phyloP scores from a whole-genome alignment of 2,113 vertebrate genomes.

The Himantopus leucocephalus region DNA sequence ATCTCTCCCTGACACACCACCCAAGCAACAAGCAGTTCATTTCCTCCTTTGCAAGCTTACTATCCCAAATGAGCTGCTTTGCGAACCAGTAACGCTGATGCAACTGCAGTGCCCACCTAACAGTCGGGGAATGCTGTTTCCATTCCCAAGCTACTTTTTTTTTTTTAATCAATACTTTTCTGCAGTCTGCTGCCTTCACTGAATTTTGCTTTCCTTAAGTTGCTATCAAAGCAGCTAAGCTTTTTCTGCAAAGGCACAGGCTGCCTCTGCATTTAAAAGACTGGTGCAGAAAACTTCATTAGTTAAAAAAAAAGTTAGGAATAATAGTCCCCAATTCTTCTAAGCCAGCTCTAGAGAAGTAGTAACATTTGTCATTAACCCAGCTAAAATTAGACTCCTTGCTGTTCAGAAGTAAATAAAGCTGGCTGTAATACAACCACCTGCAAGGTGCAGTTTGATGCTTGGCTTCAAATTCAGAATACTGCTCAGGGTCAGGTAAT shows the following conservation, averaged over 20 bases:
- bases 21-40: neutral
- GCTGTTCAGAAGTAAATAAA: neutral
- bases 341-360: neutral
- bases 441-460: neutral
- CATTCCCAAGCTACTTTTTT: neutral
- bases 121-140: neutral
- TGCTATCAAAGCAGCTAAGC: neutral
- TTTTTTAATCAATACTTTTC: neutral
- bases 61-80: neutral
- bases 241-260: neutral
- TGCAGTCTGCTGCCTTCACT: neutral
- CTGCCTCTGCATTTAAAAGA: neutral
- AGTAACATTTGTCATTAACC: neutral
- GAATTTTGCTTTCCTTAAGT: neutral
- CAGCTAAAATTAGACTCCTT: neutral
- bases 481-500: neutral
- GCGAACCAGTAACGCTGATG: neutral
- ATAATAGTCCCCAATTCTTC: neutral
- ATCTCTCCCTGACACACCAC: neutral
- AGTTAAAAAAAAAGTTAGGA: neutral
- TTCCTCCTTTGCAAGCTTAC: neutral
- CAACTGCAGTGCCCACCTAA: neutral
- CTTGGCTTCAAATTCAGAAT: neutral
- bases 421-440: neutral
- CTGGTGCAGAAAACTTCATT: neutral